Conservation (phyloP, 2,888 invertebrate genomes). For the Stenichneumon culpator region DNA sequence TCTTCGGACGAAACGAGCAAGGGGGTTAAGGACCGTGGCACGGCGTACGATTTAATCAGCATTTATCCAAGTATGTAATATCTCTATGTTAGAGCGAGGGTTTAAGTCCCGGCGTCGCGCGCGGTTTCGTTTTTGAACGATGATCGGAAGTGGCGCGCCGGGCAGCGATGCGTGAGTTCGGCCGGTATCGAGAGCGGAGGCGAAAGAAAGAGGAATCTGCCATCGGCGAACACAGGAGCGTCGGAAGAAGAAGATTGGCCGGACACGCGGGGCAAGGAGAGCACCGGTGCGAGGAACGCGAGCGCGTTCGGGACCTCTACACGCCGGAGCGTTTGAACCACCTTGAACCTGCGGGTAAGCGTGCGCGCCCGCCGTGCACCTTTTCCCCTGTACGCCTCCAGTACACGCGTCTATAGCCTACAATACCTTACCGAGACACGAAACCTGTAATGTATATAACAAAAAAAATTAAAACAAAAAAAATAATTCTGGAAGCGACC, state of each 20-base stretch:
- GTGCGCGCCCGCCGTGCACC: slow-evolving; percentile 12
- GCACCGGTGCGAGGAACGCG: slow-evolving; percentile 46
- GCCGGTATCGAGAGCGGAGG: not conserved
- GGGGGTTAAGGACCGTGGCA: not conserved
- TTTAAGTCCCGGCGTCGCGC: not conserved
- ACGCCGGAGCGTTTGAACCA: slow-evolving; percentile 57
- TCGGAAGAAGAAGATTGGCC: slow-evolving; percentile 28
- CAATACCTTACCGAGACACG: not conserved
- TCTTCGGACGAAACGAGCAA: not conserved
- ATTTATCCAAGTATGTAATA: slow-evolving; percentile 30
- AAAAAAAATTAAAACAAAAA: slow-evolving; percentile 48
- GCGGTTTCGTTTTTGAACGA: slow-evolving; percentile 7
- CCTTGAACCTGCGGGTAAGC: slow-evolving; percentile 71
- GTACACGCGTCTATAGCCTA: not conserved
- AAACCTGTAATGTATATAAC: slow-evolving; percentile 3
- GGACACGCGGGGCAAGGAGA: slow-evolving; percentile 33
- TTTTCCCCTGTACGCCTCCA: not conserved
- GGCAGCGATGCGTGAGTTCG: slow-evolving; percentile 43
- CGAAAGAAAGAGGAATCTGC: slow-evolving; percentile 9
- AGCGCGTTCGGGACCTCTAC: slow-evolving; percentile 39
- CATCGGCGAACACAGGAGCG: slow-evolving; percentile 37
- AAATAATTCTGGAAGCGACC: slow-evolving; percentile 61
- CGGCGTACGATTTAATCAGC: slow-evolving; percentile 7
- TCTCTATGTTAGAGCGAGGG: not conserved
- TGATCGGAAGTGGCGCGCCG: slow-evolving; percentile 48